phyloP scores from a whole-genome alignment of 2,797 vertebrate species.

The Halcyon chelicuti region DNA sequence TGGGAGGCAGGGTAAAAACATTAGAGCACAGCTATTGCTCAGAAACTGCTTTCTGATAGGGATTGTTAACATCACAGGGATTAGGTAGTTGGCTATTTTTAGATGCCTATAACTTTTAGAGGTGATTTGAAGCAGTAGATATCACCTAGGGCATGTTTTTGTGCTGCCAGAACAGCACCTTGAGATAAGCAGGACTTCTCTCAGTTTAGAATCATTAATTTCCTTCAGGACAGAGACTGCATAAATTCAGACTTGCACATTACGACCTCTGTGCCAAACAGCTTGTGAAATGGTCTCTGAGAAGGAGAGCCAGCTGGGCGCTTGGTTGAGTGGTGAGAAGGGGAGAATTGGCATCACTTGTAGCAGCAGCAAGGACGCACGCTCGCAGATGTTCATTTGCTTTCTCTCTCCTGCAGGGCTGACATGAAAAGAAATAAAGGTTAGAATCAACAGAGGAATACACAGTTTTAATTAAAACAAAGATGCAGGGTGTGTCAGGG shows the following conservation, averaged over 20 bases:
- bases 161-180: constrained; percentile 33
- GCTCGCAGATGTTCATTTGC: neutral
- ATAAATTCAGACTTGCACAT: neutral
- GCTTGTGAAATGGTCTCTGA: neutral
- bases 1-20: neutral
- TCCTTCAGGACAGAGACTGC: constrained; percentile 24
- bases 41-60: neutral
- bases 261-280: neutral
- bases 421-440: neutral
- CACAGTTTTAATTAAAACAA: neutral
- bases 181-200: constrained; percentile 33
- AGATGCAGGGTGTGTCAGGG: neutral
- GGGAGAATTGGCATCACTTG: neutral
- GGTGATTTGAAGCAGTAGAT: constrained; percentile 30
- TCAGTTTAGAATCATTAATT: constrained; percentile 32
- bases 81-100: constrained; percentile 54
- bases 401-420: constrained; percentile 3
- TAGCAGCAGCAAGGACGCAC: neutral
- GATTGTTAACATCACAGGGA: constrained; percentile 18
- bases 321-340: neutral
- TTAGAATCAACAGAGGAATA: neutral
- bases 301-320: constrained; percentile 2
- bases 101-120: constrained; percentile 37
- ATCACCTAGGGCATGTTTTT: neutral
- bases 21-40: neutral